A percentile compares a stretch with the other conserved stretches of the same genome.
These are phyloP conservation scores for Trachymyrmex septentrionalis DNA, from an alignment of 1,140 invertebrate species.

Conservation along the genomic window DNA sequence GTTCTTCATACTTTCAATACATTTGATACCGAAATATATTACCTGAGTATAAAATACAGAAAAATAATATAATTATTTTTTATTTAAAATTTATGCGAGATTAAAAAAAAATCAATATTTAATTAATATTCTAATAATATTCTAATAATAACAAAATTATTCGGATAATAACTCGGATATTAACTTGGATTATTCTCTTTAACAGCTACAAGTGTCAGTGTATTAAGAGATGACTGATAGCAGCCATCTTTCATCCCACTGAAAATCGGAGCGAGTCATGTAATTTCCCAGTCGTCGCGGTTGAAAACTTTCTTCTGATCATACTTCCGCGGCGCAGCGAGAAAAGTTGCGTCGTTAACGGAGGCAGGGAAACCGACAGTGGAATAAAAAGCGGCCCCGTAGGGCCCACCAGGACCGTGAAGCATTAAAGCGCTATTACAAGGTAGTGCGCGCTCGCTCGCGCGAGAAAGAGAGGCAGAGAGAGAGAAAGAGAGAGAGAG, in stretches of 20 bases:
- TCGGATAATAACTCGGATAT: not conserved
- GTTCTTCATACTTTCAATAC: not conserved
- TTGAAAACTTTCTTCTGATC: conserved; percentile 51
- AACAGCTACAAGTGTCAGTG: not conserved
- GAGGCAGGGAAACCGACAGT: conserved; percentile 37
- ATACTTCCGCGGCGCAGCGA: conserved; percentile 55
- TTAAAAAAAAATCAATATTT: not conserved
- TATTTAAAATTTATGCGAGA: not conserved
- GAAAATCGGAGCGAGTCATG: conserved; percentile 20
- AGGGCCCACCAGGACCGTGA: conserved; percentile 40
- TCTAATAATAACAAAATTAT: conserved; percentile 2
- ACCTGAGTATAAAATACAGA: not conserved
- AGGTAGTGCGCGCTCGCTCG: conserved; percentile 26
- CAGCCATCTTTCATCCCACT: conserved; percentile 18
- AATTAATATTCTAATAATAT: not conserved
- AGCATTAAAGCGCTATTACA: conserved; percentile 71
- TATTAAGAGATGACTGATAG: conserved; percentile 34
- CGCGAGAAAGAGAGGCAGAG: conserved; percentile 23
- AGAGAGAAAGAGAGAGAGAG: conserved; percentile 41
- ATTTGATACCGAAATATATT: not conserved
- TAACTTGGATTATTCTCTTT: not conserved
- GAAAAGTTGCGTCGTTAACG: conserved; percentile 64
- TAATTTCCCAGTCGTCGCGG: conserved; percentile 29
- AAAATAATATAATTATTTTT: not conserved
- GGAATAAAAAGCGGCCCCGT: conserved; percentile 40